Evolutionary conservation across 1,140 invertebrate genomes (phyloP).

Genomic region (Sitobion miscanthi): DNA sequence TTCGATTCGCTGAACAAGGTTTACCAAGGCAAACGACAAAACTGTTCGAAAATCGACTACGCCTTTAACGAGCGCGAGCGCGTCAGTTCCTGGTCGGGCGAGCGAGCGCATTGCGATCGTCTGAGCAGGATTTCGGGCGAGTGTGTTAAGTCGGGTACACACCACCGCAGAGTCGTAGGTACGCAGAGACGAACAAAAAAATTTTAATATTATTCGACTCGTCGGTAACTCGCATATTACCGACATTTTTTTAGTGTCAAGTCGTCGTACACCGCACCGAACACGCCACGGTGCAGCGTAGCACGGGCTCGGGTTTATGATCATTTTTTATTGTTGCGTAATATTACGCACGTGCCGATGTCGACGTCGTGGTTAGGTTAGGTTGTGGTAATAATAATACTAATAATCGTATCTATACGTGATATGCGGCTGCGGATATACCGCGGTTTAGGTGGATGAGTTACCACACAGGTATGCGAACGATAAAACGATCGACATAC

Average conservation of each 20-base stretch:
- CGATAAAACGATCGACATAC: neutral
- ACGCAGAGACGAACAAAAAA: neutral
- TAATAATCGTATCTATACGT: no score
- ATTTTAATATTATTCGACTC: neutral
- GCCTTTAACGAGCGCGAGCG: neutral
- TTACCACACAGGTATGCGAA: neutral
- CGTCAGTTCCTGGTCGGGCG: neutral
- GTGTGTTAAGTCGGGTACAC: neutral
- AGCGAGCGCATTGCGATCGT: neutral
- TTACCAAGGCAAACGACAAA: constrained; percentile 19
- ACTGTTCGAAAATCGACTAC: constrained; percentile 26
- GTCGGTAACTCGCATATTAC: neutral
- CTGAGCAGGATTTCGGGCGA: neutral
- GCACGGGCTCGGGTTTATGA: neutral
- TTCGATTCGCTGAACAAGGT: neutral
- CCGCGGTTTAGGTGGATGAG: no score
- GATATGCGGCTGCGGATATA: neutral
- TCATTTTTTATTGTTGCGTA: neutral
- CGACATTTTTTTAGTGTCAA: neutral
- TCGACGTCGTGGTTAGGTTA: neutral
- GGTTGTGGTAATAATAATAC: no score
- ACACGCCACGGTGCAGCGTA: neutral
- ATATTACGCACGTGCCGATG: neutral
- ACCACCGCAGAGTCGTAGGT: neutral
- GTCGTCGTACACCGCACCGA: neutral